phyloP scores from a whole-genome alignment of 1,140 invertebrate genomes.

The Bicyclus anynana region DNA sequence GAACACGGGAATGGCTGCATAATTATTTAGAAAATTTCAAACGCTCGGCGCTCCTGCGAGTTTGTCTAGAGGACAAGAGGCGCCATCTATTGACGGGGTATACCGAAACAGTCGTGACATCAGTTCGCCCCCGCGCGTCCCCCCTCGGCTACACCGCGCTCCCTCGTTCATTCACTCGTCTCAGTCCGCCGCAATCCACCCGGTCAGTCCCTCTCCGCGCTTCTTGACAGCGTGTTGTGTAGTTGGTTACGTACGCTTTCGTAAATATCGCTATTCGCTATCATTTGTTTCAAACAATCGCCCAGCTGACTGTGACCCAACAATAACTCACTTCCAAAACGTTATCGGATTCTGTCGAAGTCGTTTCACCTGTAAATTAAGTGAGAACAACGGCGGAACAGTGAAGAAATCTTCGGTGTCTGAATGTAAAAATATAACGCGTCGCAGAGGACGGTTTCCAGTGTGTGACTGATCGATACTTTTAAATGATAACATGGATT shows the following conservation, averaged over 20 bases:
- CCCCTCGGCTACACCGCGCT: conserved; percentile 28
- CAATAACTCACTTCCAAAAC: conserved; percentile 15
- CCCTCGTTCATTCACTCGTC: conserved; percentile 53
- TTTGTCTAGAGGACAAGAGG: not conserved
- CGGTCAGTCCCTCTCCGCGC: conserved; percentile 54
- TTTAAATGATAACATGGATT: conserved; percentile 76
- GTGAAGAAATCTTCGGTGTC: conserved; percentile 51
- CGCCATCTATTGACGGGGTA: conserved; percentile 53
- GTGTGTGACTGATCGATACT: conserved; percentile 74
- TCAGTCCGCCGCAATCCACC: conserved; percentile 28
- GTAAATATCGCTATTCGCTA: conserved; percentile 52
- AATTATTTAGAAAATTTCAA: conserved; percentile 41
- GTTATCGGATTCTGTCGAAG: not conserved
- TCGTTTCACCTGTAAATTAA: not conserved
- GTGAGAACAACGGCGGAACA: conserved; percentile 3
- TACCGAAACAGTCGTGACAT: not conserved
- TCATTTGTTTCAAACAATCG: conserved; percentile 67
- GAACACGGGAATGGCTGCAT: conserved; percentile 24
- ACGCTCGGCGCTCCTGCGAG: not conserved
- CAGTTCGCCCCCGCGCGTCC: conserved; percentile 25
- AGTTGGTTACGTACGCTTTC: conserved; percentile 15
- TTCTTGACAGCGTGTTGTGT: conserved; percentile 26
- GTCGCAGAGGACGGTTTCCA: conserved; percentile 56
- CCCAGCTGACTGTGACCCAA: conserved; percentile 66
- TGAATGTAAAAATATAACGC: conserved; percentile 72